Percentiles rank a stretch among this genome's conserved stretches.
These are phyloP conservation scores for Oncopeltus fasciatus DNA, from an alignment of 1,140 invertebrate genomes.

Conservation along the genomic window DNA sequence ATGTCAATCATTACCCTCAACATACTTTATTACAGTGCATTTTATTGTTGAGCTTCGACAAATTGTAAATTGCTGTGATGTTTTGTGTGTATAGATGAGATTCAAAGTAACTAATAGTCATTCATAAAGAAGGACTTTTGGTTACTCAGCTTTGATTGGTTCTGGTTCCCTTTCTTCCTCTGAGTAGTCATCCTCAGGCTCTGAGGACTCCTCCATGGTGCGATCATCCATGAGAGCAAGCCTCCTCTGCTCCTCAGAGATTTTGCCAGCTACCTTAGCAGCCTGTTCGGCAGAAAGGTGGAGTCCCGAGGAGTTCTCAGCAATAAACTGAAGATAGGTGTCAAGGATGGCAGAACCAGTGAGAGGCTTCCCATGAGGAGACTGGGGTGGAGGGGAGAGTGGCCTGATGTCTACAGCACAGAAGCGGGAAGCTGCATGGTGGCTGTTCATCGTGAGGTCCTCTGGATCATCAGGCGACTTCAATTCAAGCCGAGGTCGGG, in stretches of 20 bases:
- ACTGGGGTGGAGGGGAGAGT: constrained; percentile 19
- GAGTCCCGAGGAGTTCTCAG: constrained; percentile 54
- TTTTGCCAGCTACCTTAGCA: constrained; percentile 24
- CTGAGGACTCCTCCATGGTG: constrained; percentile 23
- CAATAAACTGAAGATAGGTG: constrained; percentile 71
- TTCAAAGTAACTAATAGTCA: not conserved
- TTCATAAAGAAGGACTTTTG: not conserved
- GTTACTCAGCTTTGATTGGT: constrained; percentile 27
- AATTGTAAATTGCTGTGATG: not conserved
- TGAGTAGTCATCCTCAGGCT: constrained; percentile 26
- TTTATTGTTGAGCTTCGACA: not conserved
- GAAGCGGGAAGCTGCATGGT: constrained; percentile 17
- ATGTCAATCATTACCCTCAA: too few relatives aligned
- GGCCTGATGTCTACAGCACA: constrained; percentile 22
- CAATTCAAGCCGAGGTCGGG: constrained; percentile 53
- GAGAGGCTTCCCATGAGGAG: constrained; percentile 24
- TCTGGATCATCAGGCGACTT: constrained; percentile 56
- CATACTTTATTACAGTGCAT: too few relatives aligned
- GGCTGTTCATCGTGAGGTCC: constrained; percentile 45
- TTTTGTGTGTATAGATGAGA: too few relatives aligned
- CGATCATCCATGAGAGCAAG: constrained; percentile 22
- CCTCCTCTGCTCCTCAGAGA: constrained; percentile 22
- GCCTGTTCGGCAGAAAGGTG: constrained; percentile 25
- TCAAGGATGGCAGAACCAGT: constrained; percentile 64
- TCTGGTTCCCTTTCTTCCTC: constrained; percentile 26